Conservation (phyloP, 2,888 invertebrate genomes). For the Kuschelorhynchus macadamiae region DNA sequence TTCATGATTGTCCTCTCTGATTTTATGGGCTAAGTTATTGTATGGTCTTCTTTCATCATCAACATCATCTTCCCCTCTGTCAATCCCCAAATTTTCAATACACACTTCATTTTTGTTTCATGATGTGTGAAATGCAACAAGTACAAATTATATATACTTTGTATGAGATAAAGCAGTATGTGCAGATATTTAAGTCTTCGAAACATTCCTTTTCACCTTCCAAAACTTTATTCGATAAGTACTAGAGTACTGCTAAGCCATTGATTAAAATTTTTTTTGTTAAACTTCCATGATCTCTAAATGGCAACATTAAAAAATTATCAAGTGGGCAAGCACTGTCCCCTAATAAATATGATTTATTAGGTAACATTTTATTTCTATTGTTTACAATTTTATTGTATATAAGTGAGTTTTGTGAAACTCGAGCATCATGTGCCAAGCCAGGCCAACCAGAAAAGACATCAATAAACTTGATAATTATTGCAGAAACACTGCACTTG, state of each 20-base stretch:
- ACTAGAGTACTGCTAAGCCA: neutral
- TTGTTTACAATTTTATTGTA: neutral
- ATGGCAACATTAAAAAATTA: neutral
- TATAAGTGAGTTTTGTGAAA: constrained; percentile 11
- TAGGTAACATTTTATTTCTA: neutral
- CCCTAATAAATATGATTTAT: neutral
- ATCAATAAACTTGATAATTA: constrained; percentile 8
- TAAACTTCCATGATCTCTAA: neutral
- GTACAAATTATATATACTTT: neutral
- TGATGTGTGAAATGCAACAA: no score
- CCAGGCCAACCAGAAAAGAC: constrained; percentile 20
- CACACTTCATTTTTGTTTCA: no score
- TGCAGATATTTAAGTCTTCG: neutral
- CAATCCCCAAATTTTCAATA: no score
- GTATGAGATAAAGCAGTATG: neutral
- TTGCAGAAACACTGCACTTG: constrained; percentile 7
- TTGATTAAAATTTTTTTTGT: neutral
- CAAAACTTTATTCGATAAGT: neutral
- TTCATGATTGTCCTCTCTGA: no score
- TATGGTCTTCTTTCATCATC: no score
- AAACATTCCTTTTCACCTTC: neutral
- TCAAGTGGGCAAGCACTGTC: constrained; percentile 1
- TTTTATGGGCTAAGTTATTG: no score
- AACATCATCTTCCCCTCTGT: no score
- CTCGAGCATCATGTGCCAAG: constrained; percentile 8